Evolutionary conservation across 2,888 invertebrate species (phyloP).

Genomic region (Drosophila rubida): DNA sequence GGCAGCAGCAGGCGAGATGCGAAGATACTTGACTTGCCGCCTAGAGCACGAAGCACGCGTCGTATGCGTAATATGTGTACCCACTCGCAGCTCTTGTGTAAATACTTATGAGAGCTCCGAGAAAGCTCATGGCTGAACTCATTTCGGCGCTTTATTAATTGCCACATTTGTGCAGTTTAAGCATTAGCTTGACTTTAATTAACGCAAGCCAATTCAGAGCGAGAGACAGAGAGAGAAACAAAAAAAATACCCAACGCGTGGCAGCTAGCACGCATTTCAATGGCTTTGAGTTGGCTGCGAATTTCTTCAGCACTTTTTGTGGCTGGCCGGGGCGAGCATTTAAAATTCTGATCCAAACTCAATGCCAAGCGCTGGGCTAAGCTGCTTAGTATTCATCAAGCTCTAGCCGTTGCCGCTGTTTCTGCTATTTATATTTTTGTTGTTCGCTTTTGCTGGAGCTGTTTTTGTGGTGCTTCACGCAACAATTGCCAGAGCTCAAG

Average conservation of each 20-base stretch:
- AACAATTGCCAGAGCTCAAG: constrained; percentile 63
- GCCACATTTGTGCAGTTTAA: constrained; percentile 63
- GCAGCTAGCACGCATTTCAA: constrained; percentile 27
- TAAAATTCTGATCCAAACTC: constrained; percentile 52
- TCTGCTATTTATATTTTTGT: background rate
- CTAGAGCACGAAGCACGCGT: constrained; percentile 29
- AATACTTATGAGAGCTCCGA: constrained; percentile 3
- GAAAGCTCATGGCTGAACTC: constrained; percentile 3
- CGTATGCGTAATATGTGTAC: constrained; percentile 54
- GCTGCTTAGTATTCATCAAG: constrained; percentile 70
- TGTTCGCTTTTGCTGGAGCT: constrained; percentile 9
- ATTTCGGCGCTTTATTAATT: constrained; percentile 62
- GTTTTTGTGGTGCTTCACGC: constrained; percentile 50
- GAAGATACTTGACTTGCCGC: constrained; percentile 57
- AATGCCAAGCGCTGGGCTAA: constrained; percentile 52
- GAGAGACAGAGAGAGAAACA: background rate
- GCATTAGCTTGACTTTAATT: constrained; percentile 55
- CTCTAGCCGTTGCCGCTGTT: constrained; percentile 5
- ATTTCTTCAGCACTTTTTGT: constrained; percentile 34
- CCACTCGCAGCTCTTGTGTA: constrained; percentile 9
- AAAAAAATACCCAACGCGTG: constrained; percentile 11
- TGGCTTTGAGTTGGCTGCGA: constrained; percentile 13
- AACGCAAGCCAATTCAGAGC: constrained; percentile 34
- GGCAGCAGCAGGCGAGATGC: constrained; percentile 24
- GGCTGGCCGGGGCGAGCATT: constrained; percentile 29